Percentiles rank a stretch among this genome's conserved stretches.
Conservation (phyloP, 2,797 vertebrate species). For the Serranus cabrilla region DNA sequence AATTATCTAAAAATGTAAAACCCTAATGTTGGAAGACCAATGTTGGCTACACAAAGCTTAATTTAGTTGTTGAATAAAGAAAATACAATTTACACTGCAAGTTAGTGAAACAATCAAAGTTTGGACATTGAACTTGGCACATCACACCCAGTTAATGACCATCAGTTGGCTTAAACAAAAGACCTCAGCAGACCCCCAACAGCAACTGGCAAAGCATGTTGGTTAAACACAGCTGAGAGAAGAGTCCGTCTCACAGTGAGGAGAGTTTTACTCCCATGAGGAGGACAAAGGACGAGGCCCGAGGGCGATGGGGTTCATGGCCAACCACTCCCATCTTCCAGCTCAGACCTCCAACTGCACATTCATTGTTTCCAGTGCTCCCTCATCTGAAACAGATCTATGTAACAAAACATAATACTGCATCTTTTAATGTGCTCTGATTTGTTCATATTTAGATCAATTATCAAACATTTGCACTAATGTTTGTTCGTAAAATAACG, state of each 20-base stretch:
- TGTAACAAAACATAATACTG: background rate
- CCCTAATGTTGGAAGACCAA: background rate
- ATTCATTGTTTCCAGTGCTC: constrained; percentile 64
- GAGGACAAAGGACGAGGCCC: constrained; percentile 69
- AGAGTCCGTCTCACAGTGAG: background rate
- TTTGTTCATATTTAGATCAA: background rate
- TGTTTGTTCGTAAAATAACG: background rate
- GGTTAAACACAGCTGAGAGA: constrained; percentile 38
- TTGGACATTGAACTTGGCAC: constrained; percentile 73
- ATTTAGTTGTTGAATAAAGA: background rate
- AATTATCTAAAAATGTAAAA: background rate
- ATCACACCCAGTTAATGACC: constrained; percentile 58
- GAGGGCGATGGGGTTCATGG: constrained; percentile 38
- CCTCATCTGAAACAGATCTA: constrained; percentile 55
- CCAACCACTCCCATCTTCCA: constrained; percentile 13
- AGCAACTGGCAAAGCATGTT: constrained; percentile 50
- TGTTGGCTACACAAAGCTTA: background rate
- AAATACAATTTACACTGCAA: background rate
- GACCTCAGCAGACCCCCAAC: constrained; percentile 38
- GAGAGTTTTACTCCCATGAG: constrained; percentile 78
- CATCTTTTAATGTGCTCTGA: background rate
- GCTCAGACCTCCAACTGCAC: constrained; percentile 6
- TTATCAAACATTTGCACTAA: background rate
- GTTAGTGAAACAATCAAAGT: background rate
- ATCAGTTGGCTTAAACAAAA: constrained; percentile 73